Evolutionary conservation across 2,113 vertebrate species (phyloP), one percentile per base, ranked within the genome.

Genomic region (Salminus brasiliensis): DNA sequence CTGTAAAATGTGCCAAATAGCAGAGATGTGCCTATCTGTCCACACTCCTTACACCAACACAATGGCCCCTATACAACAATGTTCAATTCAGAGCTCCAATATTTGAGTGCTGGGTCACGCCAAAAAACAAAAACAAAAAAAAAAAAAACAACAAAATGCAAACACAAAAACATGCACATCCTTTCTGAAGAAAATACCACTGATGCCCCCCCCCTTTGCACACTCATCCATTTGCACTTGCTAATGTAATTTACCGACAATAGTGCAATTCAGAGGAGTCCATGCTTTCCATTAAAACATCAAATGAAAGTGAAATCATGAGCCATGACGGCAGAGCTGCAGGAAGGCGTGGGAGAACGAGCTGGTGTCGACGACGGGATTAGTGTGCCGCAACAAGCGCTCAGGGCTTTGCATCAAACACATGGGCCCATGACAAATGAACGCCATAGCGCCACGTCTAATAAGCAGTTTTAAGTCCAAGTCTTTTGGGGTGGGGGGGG

Each of bases 351-450:
- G 15, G 67, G 71, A 49, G 74, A 55, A 78, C 13, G 11, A 84
- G 84, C 81, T 85, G 76, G 89, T 91, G 91, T 92, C 90, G 90
- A 85, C 88, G 80, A 90, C 83, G 77, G 91, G 91, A 93, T 93
- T 92, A 92, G 86, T 89, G 81, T 80, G 71, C 87, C 72, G 92
- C 92, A 92, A 93, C 91, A 91, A 91, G 91, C 92, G 90, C 91
- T 89, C 87, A 87, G 87, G 88, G 89, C 90, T 91, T 88, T 91
- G 90, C 89, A 89, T 90, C 86, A 89, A 88, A 89, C 89, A 88
- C 90, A 91, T 87, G 85, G 89, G 91, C 88, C 89, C 88, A 87
- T 92, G 90, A 91, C 91, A 93, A 92, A 92, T 90, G 90, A 92
- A 90, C 87, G 84, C 79, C 76, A 80, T 85, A 88, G 89, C 84